Evolutionary conservation across 2,888 invertebrate species (phyloP).

Genomic region (Hofmannophila pseudospretella): DNA sequence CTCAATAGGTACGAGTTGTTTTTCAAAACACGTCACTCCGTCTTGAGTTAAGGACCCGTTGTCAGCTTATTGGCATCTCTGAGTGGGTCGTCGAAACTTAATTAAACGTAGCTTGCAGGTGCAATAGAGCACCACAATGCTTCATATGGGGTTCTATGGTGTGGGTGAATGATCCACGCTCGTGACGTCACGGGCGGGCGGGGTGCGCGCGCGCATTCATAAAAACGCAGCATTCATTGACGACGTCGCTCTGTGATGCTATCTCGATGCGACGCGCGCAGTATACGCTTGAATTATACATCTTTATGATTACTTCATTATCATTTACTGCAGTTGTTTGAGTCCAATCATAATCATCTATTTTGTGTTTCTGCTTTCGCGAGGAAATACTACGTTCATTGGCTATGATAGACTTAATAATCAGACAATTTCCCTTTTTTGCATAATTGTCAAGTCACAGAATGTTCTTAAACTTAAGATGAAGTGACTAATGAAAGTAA

Average conservation of each 20-base stretch:
- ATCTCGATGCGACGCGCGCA: conserved; percentile 11
- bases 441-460: too few relatives aligned
- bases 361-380: too few relatives aligned
- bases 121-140: neutral
- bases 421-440: too few relatives aligned
- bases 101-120: conserved; percentile 10
- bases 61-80: conserved; percentile 13
- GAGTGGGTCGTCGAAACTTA: conserved; percentile 10
- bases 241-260: conserved; percentile 12
- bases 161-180: conserved; percentile 15
- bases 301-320: conserved; percentile 9
- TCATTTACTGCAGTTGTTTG: conserved; percentile 6
- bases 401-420: too few relatives aligned
- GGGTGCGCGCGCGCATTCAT: conserved; percentile 18
- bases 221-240: conserved; percentile 20
- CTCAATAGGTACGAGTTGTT: too few relatives aligned
- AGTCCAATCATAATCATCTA: too few relatives aligned
- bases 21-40: too few relatives aligned
- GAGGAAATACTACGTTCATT: too few relatives aligned
- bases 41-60: conserved; percentile 12
- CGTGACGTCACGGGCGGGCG: conserved; percentile 18
- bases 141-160: neutral
- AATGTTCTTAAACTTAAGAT: too few relatives aligned
- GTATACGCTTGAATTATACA: conserved; percentile 9
- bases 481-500: too few relatives aligned